Base-by-base conservation (phyloP, 2,113 vertebrate species). In the Abramis brama region DNA sequence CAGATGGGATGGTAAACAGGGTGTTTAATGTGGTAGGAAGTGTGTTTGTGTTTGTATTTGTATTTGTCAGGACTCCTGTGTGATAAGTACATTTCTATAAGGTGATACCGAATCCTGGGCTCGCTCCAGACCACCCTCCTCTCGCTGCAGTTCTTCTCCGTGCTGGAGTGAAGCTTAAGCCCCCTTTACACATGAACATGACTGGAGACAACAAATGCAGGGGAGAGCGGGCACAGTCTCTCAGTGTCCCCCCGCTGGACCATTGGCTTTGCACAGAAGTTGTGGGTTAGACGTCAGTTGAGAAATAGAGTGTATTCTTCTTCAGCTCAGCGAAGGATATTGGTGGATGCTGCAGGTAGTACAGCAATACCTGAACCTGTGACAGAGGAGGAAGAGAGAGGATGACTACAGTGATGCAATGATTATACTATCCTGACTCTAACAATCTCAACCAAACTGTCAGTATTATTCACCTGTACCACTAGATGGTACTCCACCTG, bases 331-430 rank as follows among this genome's bases (percentile, higher is more conserved):
- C 95, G 78, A 97, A 97, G 94, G 96, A 96, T 85, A 99, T 97
- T 85, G 98, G 97, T 79, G 96, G 94, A 87, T 99, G 98, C 94
- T 99, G 98, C 94, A 99, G 92, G 94, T 99, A 99, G 92, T 99
- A 99, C 71, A 99, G 97, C 85, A 99, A 95, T 89, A 99, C 98
- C 91, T 99, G 98, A 87, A 99, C 98, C 98, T 99, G 89, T 23
- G 10, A 10, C 17, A 57, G 27, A 50, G 30, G 19, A 39, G 5
- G 6, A 45, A 6, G 33, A 79, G 12, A 57, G 12, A 76, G 11
- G 1, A 71, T n/a, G 0, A 73, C 75, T 13, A 79, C 27, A 9
- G 33, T 10, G 17, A 17, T 6, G 36, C 30, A 6, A 9, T 4
- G 3, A 77, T 23, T 57, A 57, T 23, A 57, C 6, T 21, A 57